A percentile compares a stretch with the other conserved stretches of the same genome.
phyloP scores from a whole-genome alignment of 2,888 invertebrate species.

The Ectemnius cavifrons region DNA sequence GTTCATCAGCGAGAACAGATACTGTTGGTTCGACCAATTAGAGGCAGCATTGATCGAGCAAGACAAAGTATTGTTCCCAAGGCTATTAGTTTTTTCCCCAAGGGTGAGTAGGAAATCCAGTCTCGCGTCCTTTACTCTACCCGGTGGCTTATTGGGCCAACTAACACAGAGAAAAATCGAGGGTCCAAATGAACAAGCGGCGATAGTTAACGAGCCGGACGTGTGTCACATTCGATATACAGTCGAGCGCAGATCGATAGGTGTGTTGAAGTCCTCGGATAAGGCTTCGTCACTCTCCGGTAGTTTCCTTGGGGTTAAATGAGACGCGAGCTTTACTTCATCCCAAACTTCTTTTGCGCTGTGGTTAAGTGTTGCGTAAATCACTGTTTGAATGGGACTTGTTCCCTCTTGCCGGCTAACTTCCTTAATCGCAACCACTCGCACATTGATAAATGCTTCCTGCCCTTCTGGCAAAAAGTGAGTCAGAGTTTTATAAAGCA shows the following conservation, averaged over 20 bases:
- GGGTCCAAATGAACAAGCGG: constrained; percentile 4
- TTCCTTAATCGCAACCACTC: too few relatives aligned
- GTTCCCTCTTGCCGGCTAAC: too few relatives aligned
- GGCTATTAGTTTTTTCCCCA: constrained; percentile 1
- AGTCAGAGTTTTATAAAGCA: too few relatives aligned
- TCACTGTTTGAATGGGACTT: neutral
- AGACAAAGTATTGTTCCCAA: too few relatives aligned
- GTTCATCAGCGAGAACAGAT: too few relatives aligned
- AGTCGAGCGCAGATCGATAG: constrained; percentile 3
- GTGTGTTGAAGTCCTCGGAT: neutral
- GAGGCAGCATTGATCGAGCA: too few relatives aligned
- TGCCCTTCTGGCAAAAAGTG: too few relatives aligned
- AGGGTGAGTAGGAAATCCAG: constrained; percentile 2
- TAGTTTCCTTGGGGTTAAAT: neutral
- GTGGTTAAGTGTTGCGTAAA: constrained; percentile 1
- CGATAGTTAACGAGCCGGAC: constrained; percentile 1
- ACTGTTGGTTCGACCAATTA: too few relatives aligned
- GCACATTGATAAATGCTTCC: too few relatives aligned
- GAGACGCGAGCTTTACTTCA: neutral
- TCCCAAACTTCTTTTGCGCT: neutral
- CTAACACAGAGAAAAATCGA: neutral
- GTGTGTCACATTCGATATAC: constrained; percentile 8
- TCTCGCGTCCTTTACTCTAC: neutral
- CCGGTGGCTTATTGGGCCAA: neutral
- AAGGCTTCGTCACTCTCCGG: neutral